A percentile compares a stretch with the other conserved stretches of the same genome.
These are phyloP conservation scores for Paralichthys olivaceus DNA, from an alignment of 2,113 vertebrate species.

Conservation along the genomic window DNA sequence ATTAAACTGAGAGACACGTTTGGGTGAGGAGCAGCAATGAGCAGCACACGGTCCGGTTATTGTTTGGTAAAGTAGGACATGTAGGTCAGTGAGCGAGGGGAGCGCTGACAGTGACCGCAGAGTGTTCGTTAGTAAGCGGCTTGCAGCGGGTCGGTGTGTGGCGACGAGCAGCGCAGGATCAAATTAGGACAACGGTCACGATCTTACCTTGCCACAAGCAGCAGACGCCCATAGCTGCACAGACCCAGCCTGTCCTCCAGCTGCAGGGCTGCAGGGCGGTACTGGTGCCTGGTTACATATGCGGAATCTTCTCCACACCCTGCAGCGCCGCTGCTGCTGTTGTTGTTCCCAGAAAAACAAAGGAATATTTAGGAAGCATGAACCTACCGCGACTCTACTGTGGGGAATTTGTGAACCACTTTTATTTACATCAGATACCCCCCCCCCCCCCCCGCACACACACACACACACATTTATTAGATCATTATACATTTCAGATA, in stretches of 20 bases:
- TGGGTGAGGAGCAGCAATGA: neutral
- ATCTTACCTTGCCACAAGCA: conserved; percentile 34
- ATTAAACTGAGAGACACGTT: too few relatives aligned
- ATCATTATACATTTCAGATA: neutral
- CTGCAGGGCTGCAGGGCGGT: conserved; percentile 50
- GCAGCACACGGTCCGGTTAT: conserved; percentile 8
- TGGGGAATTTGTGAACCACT: too few relatives aligned
- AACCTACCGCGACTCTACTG: neutral
- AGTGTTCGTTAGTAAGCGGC: neutral
- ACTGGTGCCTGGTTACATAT: conserved; percentile 64
- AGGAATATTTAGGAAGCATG: conserved; percentile 37
- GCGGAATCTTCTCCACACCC: conserved; percentile 49
- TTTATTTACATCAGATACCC: neutral
- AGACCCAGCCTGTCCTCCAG: conserved; percentile 35
- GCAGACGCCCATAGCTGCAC: conserved; percentile 41
- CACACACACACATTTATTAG: neutral
- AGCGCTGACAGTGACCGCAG: neutral
- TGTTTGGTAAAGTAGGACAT: neutral
- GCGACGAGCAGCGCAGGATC: conserved; percentile 21
- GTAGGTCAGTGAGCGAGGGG: conserved; percentile 24
- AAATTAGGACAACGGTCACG: conserved; percentile 46
- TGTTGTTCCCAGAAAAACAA: conserved; percentile 53
- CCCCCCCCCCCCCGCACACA: too few relatives aligned
- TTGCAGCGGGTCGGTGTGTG: neutral
- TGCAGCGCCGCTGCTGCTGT: conserved; percentile 39